Conservation (phyloP, 2,113 vertebrate species). For the Podiceps cristatus region DNA sequence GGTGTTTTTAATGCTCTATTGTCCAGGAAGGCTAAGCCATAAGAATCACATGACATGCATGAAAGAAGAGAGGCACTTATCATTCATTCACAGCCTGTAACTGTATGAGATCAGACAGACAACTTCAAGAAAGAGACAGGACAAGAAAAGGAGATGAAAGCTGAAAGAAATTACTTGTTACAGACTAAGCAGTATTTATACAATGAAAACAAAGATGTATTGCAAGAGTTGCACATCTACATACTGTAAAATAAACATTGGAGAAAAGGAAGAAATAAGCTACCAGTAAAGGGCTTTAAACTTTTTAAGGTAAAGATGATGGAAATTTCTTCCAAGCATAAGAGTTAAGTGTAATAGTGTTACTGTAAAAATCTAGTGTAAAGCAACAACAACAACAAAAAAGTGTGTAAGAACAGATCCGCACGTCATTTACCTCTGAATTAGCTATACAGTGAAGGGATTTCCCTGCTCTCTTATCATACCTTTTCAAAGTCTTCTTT, state of each 20-base stretch:
- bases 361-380: neutral
- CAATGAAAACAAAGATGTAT: neutral
- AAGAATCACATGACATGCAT: neutral
- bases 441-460: neutral
- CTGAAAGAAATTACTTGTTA: neutral
- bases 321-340: neutral
- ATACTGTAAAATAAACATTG: neutral
- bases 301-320: neutral
- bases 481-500: slow-evolving; percentile 99
- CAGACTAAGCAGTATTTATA: neutral
- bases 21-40: neutral
- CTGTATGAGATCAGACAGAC: neutral
- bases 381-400: neutral
- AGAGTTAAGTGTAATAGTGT: neutral
- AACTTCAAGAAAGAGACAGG: neutral
- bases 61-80: neutral
- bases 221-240: neutral
- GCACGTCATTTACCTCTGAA: neutral
- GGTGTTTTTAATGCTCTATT: neutral
- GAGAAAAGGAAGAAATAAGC: neutral
- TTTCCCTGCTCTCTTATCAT: slow-evolving; percentile 44
- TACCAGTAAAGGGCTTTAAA: neutral
- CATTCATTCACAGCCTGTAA: neutral
- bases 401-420: neutral
- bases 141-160: neutral